Base-by-base conservation (phyloP, 64 coral and sea anemone species). In the Orbicella faveolata region DNA sequence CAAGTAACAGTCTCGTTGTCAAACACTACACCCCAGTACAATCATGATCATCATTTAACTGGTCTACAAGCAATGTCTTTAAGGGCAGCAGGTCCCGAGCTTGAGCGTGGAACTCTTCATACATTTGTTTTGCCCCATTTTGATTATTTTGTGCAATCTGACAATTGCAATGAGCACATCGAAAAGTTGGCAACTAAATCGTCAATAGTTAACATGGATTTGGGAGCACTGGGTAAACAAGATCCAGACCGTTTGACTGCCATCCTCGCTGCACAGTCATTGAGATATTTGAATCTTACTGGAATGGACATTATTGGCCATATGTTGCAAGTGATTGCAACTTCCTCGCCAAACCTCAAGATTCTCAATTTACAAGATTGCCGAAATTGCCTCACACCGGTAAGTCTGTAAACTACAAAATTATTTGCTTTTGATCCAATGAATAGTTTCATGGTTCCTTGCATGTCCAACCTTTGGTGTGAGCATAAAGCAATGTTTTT, bases 351-450 rank as follows among this genome's bases (percentile, higher is more conserved):
- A 85, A 70, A 85, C 21, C 23, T 85, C 30, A 21, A 85, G n/a
- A 25, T 85, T 85, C 64, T 85, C 13, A 85, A 85, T 44, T 52
- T 85, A 72, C 82, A 52, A 35, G 36, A 85, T 66, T 85, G 82
- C 19, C 3, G 4, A 41, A 19, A 18, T 15, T 85, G 82, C 68
- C 39, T 73, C n/a, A 66, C 36, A 15, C 82, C 36, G 15, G 82
- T 85, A 52, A 68, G 82, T 85, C 14, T 81, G 20, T 48, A 48
- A 48, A 48, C 44, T 48, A 6, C 7, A 5, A 48, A 0, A 41
- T 2, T 2, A 41, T 48, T 48, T 48, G 4, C 44, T 48, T 48
- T 48, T 48, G 4, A 48, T 48, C 7, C 3, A 48, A 48, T 48
- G 44, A 48, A 48, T 48, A 48, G 16, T 64, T 21, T 18, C 62